Percentiles rank a stretch among this genome's conserved stretches.
Evolutionary conservation across 1,140 invertebrate genomes (phyloP).

Genomic region (Sitobion miscanthi): DNA sequence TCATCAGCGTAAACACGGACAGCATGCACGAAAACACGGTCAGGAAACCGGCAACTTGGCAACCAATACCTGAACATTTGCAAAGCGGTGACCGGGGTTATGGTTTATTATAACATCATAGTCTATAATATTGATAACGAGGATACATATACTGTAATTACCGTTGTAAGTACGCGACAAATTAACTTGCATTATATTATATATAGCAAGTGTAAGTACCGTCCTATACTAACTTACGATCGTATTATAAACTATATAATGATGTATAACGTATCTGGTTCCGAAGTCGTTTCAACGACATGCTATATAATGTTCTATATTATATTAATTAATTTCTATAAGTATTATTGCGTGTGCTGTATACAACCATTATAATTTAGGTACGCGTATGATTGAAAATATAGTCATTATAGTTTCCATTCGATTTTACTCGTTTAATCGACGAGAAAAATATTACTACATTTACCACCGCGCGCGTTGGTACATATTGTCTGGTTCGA

Average conservation of each 20-base stretch:
- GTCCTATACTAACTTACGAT: background rate
- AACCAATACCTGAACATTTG: conserved; percentile 63
- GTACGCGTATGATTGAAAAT: background rate
- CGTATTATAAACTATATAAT: background rate
- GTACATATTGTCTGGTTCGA: background rate
- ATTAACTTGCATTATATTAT: background rate
- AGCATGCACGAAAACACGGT: conserved; percentile 73
- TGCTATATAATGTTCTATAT: background rate
- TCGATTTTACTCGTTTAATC: background rate
- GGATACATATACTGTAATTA: background rate
- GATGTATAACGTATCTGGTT: background rate
- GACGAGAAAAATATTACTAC: background rate
- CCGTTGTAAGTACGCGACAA: background rate
- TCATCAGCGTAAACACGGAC: conserved; percentile 72
- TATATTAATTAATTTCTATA: background rate
- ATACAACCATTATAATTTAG: background rate
- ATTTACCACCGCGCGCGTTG: background rate
- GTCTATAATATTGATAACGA: background rate
- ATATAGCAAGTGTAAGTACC: too few species aligned
- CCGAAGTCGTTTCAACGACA: background rate
- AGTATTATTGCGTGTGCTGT: background rate
- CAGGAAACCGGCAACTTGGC: conserved; percentile 72
- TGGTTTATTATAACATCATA: background rate
- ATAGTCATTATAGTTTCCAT: background rate
- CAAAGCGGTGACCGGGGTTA: background rate